phyloP scores from a whole-genome alignment of 2,113 vertebrate species.

The Myiozetetes cayanensis region DNA sequence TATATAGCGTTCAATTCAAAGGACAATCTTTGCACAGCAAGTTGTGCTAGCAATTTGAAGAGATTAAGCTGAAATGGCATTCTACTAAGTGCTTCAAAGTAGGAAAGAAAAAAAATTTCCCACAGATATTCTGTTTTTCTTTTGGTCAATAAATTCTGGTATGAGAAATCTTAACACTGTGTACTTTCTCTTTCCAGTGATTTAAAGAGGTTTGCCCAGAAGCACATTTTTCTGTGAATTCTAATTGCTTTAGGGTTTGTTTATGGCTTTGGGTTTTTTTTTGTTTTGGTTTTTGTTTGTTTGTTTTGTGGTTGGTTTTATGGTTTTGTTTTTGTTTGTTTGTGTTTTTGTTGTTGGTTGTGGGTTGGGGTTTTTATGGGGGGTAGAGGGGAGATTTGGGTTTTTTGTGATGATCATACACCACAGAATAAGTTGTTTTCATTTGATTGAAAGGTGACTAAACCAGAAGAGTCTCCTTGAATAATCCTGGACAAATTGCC shows the following conservation, averaged over 20 bases:
- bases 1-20: neutral
- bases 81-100: neutral
- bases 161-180: neutral
- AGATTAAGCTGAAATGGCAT: neutral
- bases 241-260: neutral
- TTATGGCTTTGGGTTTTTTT: neutral
- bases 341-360: neutral
- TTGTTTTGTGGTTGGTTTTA: too few relatives aligned
- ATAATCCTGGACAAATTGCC: neutral
- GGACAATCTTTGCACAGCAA: neutral
- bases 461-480: neutral
- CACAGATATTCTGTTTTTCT: neutral
- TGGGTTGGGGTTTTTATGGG: too few relatives aligned
- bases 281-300: rapidly evolving
- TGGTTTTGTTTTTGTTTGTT: neutral
- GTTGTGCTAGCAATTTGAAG: neutral
- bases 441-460: neutral
- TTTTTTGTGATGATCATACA: neutral
- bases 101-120: neutral
- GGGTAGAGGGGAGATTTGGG: neutral
- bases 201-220: neutral
- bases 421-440: neutral
- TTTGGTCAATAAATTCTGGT: neutral
- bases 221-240: neutral
- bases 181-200: neutral